Evolutionary conservation across 2,888 invertebrate genomes (phyloP).

Genomic region (Leucoptera coffeella): DNA sequence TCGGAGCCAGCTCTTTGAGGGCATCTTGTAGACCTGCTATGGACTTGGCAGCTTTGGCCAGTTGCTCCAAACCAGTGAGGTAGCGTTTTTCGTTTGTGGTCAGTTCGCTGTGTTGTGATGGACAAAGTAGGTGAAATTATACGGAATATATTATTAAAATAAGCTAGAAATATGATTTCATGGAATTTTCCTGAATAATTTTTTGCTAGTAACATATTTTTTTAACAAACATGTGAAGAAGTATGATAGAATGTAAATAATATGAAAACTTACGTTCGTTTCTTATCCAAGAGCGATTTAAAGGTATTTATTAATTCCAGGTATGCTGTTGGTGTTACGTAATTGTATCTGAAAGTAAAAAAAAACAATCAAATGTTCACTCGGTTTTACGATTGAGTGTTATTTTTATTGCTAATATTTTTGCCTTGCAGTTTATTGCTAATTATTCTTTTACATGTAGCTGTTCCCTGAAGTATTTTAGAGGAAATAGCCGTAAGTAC

Average conservation of each 20-base stretch:
- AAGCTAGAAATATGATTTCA: too few relatives aligned
- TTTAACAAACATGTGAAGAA: not conserved
- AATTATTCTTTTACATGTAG: too few relatives aligned
- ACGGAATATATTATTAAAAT: not conserved
- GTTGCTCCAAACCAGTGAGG: constrained; percentile 78
- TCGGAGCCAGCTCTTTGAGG: constrained; percentile 78
- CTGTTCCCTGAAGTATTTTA: too few relatives aligned
- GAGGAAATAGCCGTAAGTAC: not conserved
- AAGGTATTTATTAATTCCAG: constrained; percentile 88
- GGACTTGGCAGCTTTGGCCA: constrained; percentile 75
- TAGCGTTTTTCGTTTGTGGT: constrained; percentile 68
- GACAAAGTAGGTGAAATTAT: not conserved
- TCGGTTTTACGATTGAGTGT: too few relatives aligned
- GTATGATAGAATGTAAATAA: not conserved
- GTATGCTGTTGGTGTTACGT: constrained; percentile 91
- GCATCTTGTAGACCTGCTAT: constrained; percentile 78
- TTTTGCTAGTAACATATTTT: not conserved
- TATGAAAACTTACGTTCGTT: constrained; percentile 57
- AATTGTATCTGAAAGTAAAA: constrained; percentile 60
- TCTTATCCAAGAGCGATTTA: constrained; percentile 68
- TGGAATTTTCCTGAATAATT: not conserved
- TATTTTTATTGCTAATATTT: too few relatives aligned
- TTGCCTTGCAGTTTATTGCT: too few relatives aligned
- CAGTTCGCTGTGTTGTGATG: constrained; percentile 45
- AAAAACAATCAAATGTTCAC: not conserved